phyloP scores from a whole-genome alignment of 2,888 invertebrate genomes.

The Esperia sulphurella region DNA sequence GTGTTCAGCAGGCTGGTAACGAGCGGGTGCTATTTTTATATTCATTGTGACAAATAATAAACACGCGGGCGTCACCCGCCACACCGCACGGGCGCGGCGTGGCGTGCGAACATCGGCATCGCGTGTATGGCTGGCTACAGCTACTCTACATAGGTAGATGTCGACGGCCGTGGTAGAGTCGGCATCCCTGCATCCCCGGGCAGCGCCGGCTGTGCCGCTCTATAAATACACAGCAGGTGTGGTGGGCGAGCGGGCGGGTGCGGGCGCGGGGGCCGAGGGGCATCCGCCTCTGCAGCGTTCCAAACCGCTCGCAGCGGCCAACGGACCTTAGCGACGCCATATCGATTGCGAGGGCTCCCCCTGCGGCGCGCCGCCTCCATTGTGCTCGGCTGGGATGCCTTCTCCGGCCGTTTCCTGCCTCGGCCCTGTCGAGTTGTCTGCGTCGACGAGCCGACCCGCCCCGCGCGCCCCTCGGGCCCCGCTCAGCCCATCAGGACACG shows the following conservation, averaged over 20 bases:
- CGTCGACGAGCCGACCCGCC: conserved; percentile 30
- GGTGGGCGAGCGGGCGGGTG: conserved; percentile 54
- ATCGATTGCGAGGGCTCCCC: conserved; percentile 80
- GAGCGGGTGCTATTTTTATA: conserved; percentile 57
- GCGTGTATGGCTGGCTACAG: conserved; percentile 31
- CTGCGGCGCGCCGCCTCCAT: conserved; percentile 75
- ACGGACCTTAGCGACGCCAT: conserved; percentile 79
- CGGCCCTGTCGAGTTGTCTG: conserved; percentile 59
- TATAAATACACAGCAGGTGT: conserved; percentile 79
- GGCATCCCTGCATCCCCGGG: conserved; percentile 73
- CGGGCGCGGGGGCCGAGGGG: conserved; percentile 57
- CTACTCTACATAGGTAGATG: conserved; percentile 42
- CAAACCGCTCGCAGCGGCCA: conserved; percentile 75
- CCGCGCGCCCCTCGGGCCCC: conserved; percentile 32
- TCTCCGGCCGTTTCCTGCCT: conserved; percentile 73
- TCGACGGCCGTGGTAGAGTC: conserved; percentile 54
- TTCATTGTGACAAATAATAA: conserved; percentile 62
- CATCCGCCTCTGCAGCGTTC: conserved; percentile 75
- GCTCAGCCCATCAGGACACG: conserved; percentile 46
- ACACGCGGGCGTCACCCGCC: conserved; percentile 44
- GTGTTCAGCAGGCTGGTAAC: conserved; percentile 33
- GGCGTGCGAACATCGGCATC: conserved; percentile 36
- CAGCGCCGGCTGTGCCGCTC: conserved; percentile 61
- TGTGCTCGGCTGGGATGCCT: conserved; percentile 74
- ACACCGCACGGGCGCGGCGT: conserved; percentile 27